Base-by-base conservation (phyloP, 2,113 vertebrate genomes). In the Chiloscyllium plagiosum region DNA sequence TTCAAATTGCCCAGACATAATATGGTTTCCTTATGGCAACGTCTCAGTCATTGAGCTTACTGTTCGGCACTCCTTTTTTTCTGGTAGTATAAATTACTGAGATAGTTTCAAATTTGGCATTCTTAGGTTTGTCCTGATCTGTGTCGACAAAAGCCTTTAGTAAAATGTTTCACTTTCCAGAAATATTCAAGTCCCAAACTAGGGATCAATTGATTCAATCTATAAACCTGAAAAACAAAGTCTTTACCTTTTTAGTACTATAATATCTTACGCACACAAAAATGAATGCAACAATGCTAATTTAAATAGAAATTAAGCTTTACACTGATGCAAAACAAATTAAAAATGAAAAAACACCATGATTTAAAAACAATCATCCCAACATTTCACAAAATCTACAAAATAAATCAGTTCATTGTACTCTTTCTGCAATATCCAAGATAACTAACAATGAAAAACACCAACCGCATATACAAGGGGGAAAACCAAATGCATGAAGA, bases 281-380 rank as follows among this genome's bases (percentile, higher is more conserved):
- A 2, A 33, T 33, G 29, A 47, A 52, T 19, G 22, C 24, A 72
- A 94, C 6, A 66, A 26, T 94, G 66, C 65, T 69, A 37, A 22
- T n/a, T 26, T 37, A 22, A 2, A 70, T 68, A 47, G 65, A 65
- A 29, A 90, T 56, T 56, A 90, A 89, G 33, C 61, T n/a, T 93
- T 93, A 93, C 65, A 68, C 19, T 37, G 13, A 94, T 68, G 90
- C 19, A 94, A 94, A 94, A 37, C 66, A 69, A 94, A 47, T n/a
- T 29, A 90, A 26, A 90, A 56, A 33, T 17, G 3, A 90, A 56
- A 94, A n/a, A 65, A 69, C 37, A 94, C 65, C 86, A 94, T 94
- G 92, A 42, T 69, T 68, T 47, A 94, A 95, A 50, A 72, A 26
- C 15, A 95, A 76, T 76, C 42, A 50, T 50, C 42, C 66, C 20